phyloP scores from a whole-genome alignment of 2,888 invertebrate genomes.

The Ectemnius lituratus region DNA sequence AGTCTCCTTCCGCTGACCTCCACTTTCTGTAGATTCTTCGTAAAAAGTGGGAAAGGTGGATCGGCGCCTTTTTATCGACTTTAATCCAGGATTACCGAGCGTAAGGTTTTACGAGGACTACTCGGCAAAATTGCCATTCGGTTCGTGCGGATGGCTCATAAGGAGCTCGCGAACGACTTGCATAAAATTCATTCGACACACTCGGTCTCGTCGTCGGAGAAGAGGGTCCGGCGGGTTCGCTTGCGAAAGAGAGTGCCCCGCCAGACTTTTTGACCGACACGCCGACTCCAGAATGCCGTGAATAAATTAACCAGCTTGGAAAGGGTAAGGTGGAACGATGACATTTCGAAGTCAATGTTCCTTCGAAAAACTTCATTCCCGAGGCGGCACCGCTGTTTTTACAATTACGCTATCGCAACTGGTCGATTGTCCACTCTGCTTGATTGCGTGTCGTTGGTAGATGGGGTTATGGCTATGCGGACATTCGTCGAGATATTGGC shows the following conservation, averaged over 20 bases:
- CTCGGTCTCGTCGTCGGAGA: slow-evolving; percentile 38
- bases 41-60: slow-evolving; percentile 13
- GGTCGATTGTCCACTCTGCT: background rate
- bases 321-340: slow-evolving; percentile 6
- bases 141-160: slow-evolving; percentile 53
- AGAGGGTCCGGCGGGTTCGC: slow-evolving; percentile 14
- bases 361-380: too few relatives aligned
- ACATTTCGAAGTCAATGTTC: slow-evolving; percentile 3
- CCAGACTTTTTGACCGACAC: slow-evolving; percentile 28
- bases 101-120: slow-evolving; percentile 56
- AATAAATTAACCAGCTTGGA: slow-evolving; percentile 25
- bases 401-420: slow-evolving; percentile 16
- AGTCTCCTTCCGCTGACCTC: background rate
- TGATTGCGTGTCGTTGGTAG: background rate
- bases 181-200: slow-evolving; percentile 67
- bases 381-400: slow-evolving; percentile 7
- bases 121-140: slow-evolving; percentile 49
- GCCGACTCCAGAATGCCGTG: background rate
- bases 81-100: slow-evolving; percentile 56
- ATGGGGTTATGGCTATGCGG: background rate
- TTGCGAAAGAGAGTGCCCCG: slow-evolving; percentile 28
- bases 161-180: slow-evolving; percentile 67
- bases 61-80: slow-evolving; percentile 44
- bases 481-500: background rate
- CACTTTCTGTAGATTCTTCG: background rate